phyloP scores from a whole-genome alignment of 2,888 invertebrate species.

The Hedychridium roseum region DNA sequence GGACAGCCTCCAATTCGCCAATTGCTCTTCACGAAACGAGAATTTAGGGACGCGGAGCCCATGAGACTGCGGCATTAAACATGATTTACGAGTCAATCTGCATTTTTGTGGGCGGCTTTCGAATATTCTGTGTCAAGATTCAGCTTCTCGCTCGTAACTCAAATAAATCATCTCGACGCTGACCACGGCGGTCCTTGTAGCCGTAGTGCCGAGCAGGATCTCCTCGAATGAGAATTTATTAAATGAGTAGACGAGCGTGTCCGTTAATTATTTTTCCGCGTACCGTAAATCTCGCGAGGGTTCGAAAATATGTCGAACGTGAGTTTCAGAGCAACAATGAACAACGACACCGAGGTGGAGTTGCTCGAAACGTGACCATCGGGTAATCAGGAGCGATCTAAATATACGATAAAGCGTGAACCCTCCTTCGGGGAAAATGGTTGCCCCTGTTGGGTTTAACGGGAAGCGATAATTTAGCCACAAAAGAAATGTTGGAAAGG shows the following conservation, averaged over 20 bases:
- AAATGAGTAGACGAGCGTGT: no score
- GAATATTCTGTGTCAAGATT: conserved; percentile 19
- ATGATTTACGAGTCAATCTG: conserved; percentile 43
- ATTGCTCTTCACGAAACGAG: conserved; percentile 13
- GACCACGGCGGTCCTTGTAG: neutral
- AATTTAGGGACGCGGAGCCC: conserved; percentile 16
- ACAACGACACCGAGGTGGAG: conserved; percentile 10
- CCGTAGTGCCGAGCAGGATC: no score
- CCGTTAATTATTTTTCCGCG: no score
- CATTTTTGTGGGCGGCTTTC: conserved; percentile 37
- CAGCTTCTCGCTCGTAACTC: conserved; percentile 16
- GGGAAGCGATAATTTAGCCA: conserved; percentile 10
- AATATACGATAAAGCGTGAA: conserved; percentile 11
- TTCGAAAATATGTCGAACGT: conserved; percentile 31
- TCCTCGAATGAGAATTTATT: no score
- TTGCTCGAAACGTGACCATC: conserved; percentile 21
- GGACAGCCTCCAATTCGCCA: no score
- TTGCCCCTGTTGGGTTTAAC: conserved; percentile 2
- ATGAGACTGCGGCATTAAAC: conserved; percentile 36
- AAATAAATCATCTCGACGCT: conserved; percentile 30
- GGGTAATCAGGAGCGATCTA: conserved; percentile 16
- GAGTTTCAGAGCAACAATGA: conserved; percentile 24
- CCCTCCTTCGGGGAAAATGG: conserved; percentile 7
- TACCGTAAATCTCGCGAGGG: no score
- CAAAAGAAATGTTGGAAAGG: no score